phyloP scores from a whole-genome alignment of 2,888 invertebrate genomes.

The Lutraria lutraria region DNA sequence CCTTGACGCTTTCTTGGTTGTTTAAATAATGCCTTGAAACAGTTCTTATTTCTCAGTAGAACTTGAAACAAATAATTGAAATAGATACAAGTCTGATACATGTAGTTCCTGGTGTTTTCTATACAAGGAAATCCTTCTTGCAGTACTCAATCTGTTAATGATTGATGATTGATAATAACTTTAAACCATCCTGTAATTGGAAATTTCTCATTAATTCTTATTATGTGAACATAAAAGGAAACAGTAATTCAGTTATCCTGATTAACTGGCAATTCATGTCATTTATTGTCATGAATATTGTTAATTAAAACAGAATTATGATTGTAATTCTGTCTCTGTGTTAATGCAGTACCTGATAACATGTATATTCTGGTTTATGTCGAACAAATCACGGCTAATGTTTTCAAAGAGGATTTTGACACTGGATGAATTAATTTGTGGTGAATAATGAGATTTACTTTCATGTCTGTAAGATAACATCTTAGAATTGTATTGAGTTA shows the following conservation, averaged over 20 bases:
- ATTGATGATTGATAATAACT: not conserved
- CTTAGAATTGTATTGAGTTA: too few species aligned
- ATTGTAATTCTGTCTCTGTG: not conserved
- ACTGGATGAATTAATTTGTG: too few species aligned
- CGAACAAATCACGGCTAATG: not conserved
- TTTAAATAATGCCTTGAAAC: too few species aligned
- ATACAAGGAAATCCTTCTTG: not conserved
- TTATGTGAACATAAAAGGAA: not conserved
- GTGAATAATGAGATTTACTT: too few species aligned
- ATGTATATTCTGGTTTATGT: not conserved
- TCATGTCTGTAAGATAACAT: too few species aligned
- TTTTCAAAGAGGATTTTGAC: not conserved
- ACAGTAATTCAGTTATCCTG: not conserved
- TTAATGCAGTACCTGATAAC: not conserved
- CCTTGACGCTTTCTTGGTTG: too few species aligned
- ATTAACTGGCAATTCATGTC: not conserved
- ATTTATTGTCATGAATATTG: not conserved
- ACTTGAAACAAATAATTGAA: too few species aligned
- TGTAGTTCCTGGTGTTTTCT: too few species aligned
- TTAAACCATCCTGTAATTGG: not conserved
- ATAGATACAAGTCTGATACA: too few species aligned
- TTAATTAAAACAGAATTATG: not conserved
- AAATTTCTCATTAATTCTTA: not conserved
- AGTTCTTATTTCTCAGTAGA: too few species aligned
- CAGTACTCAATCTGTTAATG: not conserved